Evolutionary conservation across 2,888 invertebrate species (phyloP).

Genomic region (Formica aserva): DNA sequence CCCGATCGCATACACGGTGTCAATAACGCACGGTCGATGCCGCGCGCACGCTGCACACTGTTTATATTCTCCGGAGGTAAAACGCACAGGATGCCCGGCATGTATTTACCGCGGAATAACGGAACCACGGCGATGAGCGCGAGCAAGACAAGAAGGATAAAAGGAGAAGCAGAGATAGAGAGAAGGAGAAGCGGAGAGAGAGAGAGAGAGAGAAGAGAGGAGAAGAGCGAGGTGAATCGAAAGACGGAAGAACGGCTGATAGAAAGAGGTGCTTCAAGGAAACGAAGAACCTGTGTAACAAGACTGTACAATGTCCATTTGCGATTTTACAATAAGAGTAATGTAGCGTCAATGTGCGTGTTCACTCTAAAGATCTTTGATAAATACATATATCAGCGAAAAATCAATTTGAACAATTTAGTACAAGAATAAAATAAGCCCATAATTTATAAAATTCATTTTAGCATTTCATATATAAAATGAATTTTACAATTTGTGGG

Average conservation of each 20-base stretch:
- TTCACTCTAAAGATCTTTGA: conserved; percentile 13
- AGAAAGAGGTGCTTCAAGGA: conserved; percentile 50
- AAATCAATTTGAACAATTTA: neutral
- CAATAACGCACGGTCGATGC: conserved; percentile 57
- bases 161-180: neutral
- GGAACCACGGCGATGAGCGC: conserved; percentile 63
- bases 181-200: neutral
- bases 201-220: conserved; percentile 26
- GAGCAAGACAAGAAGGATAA: conserved; percentile 42
- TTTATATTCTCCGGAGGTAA: conserved; percentile 72
- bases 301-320: conserved; percentile 9
- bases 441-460: conserved; percentile 10
- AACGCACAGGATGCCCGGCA: conserved; percentile 67
- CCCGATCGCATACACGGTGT: conserved; percentile 37
- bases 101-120: conserved; percentile 74
- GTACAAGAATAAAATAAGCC: neutral
- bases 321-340: conserved; percentile 26
- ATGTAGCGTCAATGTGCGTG: neutral
- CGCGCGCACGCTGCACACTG: conserved; percentile 52
- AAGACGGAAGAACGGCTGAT: conserved; percentile 54
- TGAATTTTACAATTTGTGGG: neutral
- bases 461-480: neutral
- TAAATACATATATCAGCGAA: neutral
- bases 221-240: conserved; percentile 24
- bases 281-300: conserved; percentile 52